Percentiles rank a stretch among this genome's conserved stretches.
Conservation (phyloP, 2,797 vertebrate genomes). For the Falco peregrinus region DNA sequence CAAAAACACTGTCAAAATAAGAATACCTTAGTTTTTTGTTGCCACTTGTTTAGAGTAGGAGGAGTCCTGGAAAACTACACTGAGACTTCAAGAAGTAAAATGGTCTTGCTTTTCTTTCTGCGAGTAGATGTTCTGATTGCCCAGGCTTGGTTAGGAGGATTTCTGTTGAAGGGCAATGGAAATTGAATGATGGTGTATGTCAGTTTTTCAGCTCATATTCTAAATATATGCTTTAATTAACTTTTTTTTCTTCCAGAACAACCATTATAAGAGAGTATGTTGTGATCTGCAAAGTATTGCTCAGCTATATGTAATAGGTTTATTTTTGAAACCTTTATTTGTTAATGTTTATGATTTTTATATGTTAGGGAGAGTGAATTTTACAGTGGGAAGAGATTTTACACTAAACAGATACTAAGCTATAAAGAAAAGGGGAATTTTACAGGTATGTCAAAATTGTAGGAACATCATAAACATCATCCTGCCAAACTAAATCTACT, state of each 20-base stretch:
- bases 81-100: neutral
- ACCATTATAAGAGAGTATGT: neutral
- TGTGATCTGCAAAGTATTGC: neutral
- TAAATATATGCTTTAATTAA: neutral
- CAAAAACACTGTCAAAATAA: neutral
- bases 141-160: neutral
- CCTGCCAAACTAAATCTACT: neutral
- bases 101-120: neutral
- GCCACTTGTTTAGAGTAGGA: neutral
- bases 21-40: neutral
- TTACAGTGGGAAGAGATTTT: neutral
- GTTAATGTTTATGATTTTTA: neutral
- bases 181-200: neutral
- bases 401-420: neutral
- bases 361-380: neutral
- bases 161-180: neutral
- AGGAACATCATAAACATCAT: neutral
- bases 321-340: neutral
- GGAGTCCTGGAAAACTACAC: neutral
- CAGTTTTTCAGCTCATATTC: neutral
- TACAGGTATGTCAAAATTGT: neutral
- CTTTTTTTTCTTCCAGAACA: neutral
- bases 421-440: neutral
- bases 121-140: neutral
- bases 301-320: neutral